Evolutionary conservation across 2,113 vertebrate species (phyloP), one percentile per base, ranked within the genome.

Genomic region (Anolis carolinensis): DNA sequence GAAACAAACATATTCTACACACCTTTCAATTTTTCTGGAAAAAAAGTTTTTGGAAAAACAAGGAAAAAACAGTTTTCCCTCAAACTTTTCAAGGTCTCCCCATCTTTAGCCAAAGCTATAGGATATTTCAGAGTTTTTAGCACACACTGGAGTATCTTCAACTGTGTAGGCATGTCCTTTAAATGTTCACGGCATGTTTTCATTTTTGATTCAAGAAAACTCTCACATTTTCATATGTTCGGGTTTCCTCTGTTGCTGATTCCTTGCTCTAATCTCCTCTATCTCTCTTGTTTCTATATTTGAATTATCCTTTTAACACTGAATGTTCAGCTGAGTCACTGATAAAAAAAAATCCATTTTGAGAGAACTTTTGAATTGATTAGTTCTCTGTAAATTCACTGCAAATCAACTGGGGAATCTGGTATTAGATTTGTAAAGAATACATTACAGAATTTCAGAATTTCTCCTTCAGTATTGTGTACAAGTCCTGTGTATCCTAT

Each of bases 251-350:
- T 63, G 59, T 63, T 23, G n/a, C 55, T 79, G 20, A 79, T 5
- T 39, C 55, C 27, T 9, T 5, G 32, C 55, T 79, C n/a, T 79
- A 36, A 20, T 62, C 21, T 59, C 34, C 14, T 16, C n/a, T 71
- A 4, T 21, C 11, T 63, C 59, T 63, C 59, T n/a, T n/a, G 4
- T 20, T 77, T 52, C 30, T 77, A 55, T 52, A 48, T 81, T 81
- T 81, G 59, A 81, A 25, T 68, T 81, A 65, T 39, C 36, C 36
- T 81, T 81, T 81, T 67, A 81, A 11, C 36, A 67, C 36, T 81
- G 63, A 81, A 81, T 44, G 62, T 34, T 44, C 39, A 44, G 63
- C 7, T 65, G 34, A 36, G 36, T 25, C n/a, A n/a, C n/a, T n/a
- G n/a, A n/a, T n/a, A n/a, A n/a, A n/a, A n/a, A n/a, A n/a, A n/a